Evolutionary conservation across 2,888 invertebrate genomes (phyloP), one percentile per base, ranked within the genome.

Genomic region (Eristalis pertinax): DNA sequence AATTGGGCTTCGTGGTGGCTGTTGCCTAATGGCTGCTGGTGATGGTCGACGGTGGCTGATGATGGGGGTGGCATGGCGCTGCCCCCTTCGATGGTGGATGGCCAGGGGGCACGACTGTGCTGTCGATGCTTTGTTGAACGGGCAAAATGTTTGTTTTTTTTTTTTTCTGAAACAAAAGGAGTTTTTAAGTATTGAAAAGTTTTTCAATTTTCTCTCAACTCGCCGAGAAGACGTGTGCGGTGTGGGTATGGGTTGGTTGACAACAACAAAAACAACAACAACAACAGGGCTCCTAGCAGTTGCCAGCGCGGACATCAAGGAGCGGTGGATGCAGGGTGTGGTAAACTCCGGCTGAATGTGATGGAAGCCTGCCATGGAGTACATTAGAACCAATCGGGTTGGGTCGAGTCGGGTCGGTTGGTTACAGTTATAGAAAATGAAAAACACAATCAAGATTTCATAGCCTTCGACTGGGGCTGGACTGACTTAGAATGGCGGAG

Each of bases 351-450:
- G 19, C n/a, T 32, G 35, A 35, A n/a, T 26, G 74, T 69, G 75
- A 69, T 70, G 63, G 64, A 50, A 60, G 64, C 56, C 70, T 32
- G 79, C 43, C 50, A 15, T 43, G 22, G 74, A 50, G 19, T 67
- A 65, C 68, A 83, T 84, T 84, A 73, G 64, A 60, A 82, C 60
- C 82, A 73, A 87, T 84, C 79, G 64, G 43, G 15, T 43, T 19
- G 19, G 50, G 50, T 79, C 75, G 68, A n/a, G n/a, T n/a, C n/a
- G n/a, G n/a, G 76, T 68, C 79, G 72, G 79, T 87, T 87, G 79
- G 87, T 87, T 84, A 84, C 87, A 87, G 79, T 84, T 87, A 87
- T 87, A 84, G 87, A 87, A 87, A 80, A 83, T 87, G 80, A 76
- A 83, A 87, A 87, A 84, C 84, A 84, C 84, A 87, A 84, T 87